Evolutionary conservation across 2,888 invertebrate genomes (phyloP).

Genomic region (Temnothorax rugatulus): DNA sequence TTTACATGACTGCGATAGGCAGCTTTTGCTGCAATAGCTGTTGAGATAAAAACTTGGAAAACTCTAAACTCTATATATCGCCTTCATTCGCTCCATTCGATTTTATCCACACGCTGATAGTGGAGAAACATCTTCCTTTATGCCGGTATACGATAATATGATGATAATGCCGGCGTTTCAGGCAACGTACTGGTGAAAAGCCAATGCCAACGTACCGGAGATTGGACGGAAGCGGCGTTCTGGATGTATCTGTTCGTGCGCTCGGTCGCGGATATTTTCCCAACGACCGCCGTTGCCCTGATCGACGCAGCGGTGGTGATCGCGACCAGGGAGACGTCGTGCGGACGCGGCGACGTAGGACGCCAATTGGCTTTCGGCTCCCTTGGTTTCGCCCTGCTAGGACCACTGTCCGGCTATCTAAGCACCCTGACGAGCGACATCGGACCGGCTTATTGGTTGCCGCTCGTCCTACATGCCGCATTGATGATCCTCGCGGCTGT

Average conservation of each 20-base stretch:
- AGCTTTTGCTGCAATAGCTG: not conserved
- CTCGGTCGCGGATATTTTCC: slow-evolving; percentile 92
- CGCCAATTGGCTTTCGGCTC: slow-evolving; percentile 92
- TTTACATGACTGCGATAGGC: not conserved
- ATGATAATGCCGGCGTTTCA: slow-evolving; percentile 58
- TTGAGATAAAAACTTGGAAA: not conserved
- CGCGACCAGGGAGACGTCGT: slow-evolving; percentile 93
- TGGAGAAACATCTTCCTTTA: not conserved
- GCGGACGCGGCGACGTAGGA: slow-evolving; percentile 93
- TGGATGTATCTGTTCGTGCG: slow-evolving; percentile 91
- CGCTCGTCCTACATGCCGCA: slow-evolving; percentile 87
- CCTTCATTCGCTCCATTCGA: not conserved
- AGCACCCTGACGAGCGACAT: slow-evolving; percentile 77
- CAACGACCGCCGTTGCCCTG: slow-evolving; percentile 91
- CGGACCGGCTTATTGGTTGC: slow-evolving; percentile 87
- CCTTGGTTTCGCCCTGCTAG: slow-evolving; percentile 91
- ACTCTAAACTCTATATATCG: not conserved
- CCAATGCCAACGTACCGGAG: slow-evolving; percentile 81
- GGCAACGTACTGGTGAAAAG: slow-evolving; percentile 88
- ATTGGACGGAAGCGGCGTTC: slow-evolving; percentile 89
- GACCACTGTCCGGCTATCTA: slow-evolving; percentile 87
- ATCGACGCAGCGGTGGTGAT: slow-evolving; percentile 93
- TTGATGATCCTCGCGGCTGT: slow-evolving; percentile 87
- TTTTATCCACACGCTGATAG: not conserved
- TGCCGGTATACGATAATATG: not conserved